phyloP scores from a whole-genome alignment of 2,113 vertebrate species.

The Mustela nigripes region DNA sequence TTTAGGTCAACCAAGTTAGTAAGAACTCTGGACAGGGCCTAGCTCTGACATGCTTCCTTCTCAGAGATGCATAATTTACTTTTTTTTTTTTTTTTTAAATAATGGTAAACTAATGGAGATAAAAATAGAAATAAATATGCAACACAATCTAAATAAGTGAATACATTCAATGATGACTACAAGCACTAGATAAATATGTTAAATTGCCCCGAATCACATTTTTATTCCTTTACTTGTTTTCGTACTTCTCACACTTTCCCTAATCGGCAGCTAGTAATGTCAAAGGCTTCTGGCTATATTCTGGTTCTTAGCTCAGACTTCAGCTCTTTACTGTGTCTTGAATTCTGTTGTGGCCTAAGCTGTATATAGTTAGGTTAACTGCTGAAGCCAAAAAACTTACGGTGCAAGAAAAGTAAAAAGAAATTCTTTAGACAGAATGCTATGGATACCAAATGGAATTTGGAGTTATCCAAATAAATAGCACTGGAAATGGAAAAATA shows the following conservation, averaged over 20 bases:
- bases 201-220: not conserved
- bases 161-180: not conserved
- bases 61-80: not conserved
- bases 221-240: not conserved
- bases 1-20: not conserved
- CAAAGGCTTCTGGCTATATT: not conserved
- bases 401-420: not conserved
- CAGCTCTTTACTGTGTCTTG: not conserved
- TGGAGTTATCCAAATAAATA: not conserved
- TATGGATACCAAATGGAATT: not conserved
- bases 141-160: not conserved
- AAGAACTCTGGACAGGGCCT: not conserved
- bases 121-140: not conserved
- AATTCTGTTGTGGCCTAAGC: slow-evolving; percentile 6
- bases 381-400: not conserved
- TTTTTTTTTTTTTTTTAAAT: not conserved
- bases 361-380: not conserved
- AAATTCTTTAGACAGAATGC: not conserved
- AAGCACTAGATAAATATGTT: not conserved
- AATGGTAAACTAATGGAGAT: not conserved
- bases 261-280: not conserved
- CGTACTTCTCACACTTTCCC: not conserved
- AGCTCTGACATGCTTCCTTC: not conserved
- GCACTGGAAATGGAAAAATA: not conserved
- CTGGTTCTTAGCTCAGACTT: not conserved